A percentile compares a stretch with the other conserved stretches of the same genome.
phyloP scores from a whole-genome alignment of 2,797 vertebrate genomes.

The Amblyraja radiata region DNA sequence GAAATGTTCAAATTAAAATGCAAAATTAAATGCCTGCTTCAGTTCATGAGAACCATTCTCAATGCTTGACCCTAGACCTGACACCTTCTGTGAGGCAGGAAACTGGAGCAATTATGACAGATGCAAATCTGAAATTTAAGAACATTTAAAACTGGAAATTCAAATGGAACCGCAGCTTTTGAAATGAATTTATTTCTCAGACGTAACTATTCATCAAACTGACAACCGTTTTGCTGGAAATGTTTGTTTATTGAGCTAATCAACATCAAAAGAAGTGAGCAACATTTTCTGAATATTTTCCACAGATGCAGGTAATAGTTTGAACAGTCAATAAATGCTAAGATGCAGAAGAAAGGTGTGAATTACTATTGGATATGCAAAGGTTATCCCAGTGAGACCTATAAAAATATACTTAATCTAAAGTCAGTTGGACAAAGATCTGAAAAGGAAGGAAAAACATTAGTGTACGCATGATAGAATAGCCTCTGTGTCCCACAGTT shows the following conservation, averaged over 20 bases:
- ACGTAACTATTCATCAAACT: not conserved
- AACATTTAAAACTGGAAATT: not conserved
- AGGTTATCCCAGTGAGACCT: not conserved
- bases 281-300: conserved; percentile 11
- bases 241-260: not conserved
- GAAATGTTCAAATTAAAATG: not conserved
- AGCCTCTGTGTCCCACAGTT: too few relatives aligned
- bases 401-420: not conserved
- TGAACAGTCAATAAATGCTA: not conserved
- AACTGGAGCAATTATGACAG: not conserved
- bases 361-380: not conserved
- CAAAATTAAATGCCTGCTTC: not conserved
- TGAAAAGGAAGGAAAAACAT: not conserved
- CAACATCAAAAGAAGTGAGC: not conserved
- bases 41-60: not conserved
- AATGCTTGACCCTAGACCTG: not conserved
- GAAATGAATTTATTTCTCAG: not conserved
- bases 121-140: not conserved
- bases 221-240: not conserved
- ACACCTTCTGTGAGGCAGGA: not conserved
- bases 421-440: not conserved
- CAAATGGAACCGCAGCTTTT: not conserved
- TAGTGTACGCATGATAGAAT: not conserved
- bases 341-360: not conserved
- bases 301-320: not conserved